Conservation (phyloP, 2,113 vertebrate species). For the Procapra przewalskii region DNA sequence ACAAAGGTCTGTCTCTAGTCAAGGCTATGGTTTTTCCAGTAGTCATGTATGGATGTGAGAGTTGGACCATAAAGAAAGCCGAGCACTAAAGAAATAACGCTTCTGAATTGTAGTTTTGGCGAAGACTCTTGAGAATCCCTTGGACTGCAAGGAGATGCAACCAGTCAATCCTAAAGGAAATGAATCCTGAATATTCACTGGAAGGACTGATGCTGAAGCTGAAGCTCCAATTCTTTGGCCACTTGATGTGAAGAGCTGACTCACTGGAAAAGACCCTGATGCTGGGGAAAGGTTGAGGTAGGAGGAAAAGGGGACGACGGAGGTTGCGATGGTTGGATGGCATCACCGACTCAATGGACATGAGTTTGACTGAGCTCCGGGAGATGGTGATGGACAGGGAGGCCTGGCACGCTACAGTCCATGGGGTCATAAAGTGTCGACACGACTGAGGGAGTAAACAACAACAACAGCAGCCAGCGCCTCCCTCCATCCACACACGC, state of each 20-base stretch:
- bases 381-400: not conserved
- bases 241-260: not conserved
- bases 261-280: not conserved
- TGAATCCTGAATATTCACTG: not conserved
- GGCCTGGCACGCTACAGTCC: not conserved
- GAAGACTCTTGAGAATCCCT: not conserved
- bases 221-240: not conserved
- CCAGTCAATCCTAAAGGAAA: not conserved
- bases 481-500: not conserved
- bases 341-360: not conserved
- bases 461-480: not conserved
- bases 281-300: not conserved
- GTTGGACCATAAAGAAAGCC: not conserved
- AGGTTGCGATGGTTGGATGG: not conserved
- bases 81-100: rapidly evolving
- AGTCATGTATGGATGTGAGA: not conserved
- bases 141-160: not conserved
- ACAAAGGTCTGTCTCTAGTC: not conserved
- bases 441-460: not conserved
- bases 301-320: not conserved
- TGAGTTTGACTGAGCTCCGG: not conserved
- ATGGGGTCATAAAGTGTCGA: not conserved
- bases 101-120: not conserved
- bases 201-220: not conserved
- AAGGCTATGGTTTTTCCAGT: not conserved